These are phyloP conservation scores for Rhinoptilus africanus DNA, from an alignment of 2,113 vertebrate species.

Conservation along the genomic window DNA sequence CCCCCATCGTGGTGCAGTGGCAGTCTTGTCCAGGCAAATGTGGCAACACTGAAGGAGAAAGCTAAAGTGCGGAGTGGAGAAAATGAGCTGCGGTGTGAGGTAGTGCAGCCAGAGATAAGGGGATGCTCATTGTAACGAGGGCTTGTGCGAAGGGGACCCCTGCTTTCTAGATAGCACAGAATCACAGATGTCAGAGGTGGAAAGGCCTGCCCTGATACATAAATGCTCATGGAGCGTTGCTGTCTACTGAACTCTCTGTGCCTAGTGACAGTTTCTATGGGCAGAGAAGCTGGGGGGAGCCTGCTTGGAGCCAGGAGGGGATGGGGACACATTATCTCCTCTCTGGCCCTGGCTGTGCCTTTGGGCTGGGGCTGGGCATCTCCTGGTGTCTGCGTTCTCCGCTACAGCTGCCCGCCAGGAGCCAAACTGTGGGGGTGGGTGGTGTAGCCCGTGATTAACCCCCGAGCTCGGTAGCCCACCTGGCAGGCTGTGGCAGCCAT, in stretches of 20 bases:
- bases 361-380: background rate
- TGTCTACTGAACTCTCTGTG: background rate
- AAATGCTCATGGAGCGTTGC: background rate
- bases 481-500: background rate
- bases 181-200: rapidly evolving
- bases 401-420: background rate
- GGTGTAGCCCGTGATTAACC: background rate
- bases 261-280: too few relatives aligned
- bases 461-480: background rate
- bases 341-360: rapidly evolving
- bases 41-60: background rate
- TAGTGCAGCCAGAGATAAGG: background rate
- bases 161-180: background rate
- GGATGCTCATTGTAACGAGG: background rate
- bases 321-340: rapidly evolving
- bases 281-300: background rate
- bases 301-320: background rate
- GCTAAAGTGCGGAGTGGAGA: background rate
- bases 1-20: too few relatives aligned
- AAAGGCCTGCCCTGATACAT: background rate
- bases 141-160: background rate
- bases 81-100: background rate
- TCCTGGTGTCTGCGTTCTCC: background rate
- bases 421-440: background rate
- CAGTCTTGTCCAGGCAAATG: background rate